Conservation (phyloP, 64 coral and sea anemone species). For the Trachythela sp. region DNA sequence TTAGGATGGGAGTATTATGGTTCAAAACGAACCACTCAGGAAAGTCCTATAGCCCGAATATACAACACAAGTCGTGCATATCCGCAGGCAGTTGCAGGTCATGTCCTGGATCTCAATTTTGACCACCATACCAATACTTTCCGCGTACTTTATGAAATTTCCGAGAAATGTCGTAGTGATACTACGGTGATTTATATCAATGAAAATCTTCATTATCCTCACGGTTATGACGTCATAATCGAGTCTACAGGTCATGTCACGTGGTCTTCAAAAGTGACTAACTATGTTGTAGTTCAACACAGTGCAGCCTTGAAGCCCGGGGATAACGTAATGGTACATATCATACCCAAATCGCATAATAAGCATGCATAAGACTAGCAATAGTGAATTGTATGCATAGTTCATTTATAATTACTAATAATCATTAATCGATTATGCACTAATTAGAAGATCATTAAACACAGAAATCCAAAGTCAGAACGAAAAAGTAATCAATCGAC, state of each 20-base stretch:
- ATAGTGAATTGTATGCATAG: no score
- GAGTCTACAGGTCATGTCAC: neutral
- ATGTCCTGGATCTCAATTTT: neutral
- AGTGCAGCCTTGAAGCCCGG: neutral
- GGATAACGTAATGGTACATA: neutral
- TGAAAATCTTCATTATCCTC: neutral
- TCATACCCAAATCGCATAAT: neutral
- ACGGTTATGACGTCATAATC: neutral
- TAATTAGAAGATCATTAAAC: no score
- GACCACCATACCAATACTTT: neutral
- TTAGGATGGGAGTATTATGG: constrained; percentile 78
- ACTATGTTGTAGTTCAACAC: neutral
- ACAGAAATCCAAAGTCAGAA: no score
- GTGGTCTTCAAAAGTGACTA: neutral
- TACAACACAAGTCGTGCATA: neutral
- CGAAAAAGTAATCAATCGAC: no score
- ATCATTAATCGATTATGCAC: no score
- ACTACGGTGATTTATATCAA: neutral
- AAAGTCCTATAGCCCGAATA: neutral
- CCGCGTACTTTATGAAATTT: neutral
- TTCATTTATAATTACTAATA: no score
- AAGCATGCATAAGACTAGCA: neutral
- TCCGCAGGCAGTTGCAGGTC: constrained; percentile 5
- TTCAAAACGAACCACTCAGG: neutral
- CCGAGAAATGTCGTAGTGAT: neutral